Base-by-base conservation (phyloP, 2,888 invertebrate genomes). In the Sphaerophoria taeniata region DNA sequence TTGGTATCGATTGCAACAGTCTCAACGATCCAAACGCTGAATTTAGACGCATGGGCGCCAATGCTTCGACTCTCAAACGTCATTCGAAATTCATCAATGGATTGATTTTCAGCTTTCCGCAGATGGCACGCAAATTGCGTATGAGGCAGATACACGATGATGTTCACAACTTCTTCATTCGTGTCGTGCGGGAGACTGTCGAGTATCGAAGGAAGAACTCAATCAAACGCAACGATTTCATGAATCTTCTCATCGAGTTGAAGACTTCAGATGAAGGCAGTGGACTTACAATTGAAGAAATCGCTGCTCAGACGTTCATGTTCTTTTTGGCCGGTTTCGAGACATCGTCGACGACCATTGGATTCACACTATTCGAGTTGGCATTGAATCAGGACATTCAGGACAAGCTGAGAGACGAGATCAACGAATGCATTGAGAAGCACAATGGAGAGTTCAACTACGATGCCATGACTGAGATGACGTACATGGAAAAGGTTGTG, bases 251-350 rank as follows among this genome's bases (percentile, higher is more conserved):
- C 71, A 89, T 93, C 3, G 92, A 93, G 14, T 83, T 91, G 58
- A 91, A 90, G 86, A 92, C n/a, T n/a, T n/a, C n/a, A n/a, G n/a
- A 91, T 56, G 91, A 93, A 79, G 90, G 90, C 53, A 69, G 88
- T 3, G 76, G 88, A 2, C 56, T 88, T 0, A 73, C 91, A 0
- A 77, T 87, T 0, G 91, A 93, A 2, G 89, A 94, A 56, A 89
- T 94, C n/a, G 90, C 93, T 0, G 93, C 94, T 0, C 94, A 95
- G 77, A 93, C 94, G 6, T 90, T 94, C 56, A 89, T 93, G 0
- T 94, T 95, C 88, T 93, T 93, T 86, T 77, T 91, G 9, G 94
- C 94, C 24, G 94, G 94, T 0, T 94, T 93, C 61, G 94, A 94
- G 87, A 94, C 94, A 0, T 93, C 93, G 2, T 91, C 92, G 0